Conservation (phyloP, 2,113 vertebrate genomes). For the Rallus limicola region DNA sequence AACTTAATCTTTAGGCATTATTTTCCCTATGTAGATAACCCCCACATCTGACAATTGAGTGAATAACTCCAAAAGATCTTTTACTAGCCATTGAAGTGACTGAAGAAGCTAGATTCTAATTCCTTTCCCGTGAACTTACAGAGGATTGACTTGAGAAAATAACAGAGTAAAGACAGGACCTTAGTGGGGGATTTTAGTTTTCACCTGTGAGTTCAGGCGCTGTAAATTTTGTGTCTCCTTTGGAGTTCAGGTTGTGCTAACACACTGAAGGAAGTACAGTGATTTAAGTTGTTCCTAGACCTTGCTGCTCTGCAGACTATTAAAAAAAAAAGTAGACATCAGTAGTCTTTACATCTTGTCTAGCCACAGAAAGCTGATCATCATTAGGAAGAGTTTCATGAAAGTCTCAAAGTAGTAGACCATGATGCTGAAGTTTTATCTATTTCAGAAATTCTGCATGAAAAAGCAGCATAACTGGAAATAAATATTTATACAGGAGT, state of each 20-base stretch:
- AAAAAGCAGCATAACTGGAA: neutral
- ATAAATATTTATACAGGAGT: neutral
- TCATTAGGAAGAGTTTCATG: neutral
- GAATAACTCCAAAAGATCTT: neutral
- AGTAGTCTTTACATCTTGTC: neutral
- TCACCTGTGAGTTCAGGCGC: neutral
- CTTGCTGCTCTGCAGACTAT: neutral
- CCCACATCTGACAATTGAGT: neutral
- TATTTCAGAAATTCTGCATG: neutral
- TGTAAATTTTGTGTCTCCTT: neutral
- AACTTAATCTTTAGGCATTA: neutral
- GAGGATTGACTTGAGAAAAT: neutral
- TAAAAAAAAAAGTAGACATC: neutral
- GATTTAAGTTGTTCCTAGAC: neutral
- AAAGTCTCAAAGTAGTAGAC: neutral
- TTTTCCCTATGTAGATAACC: neutral
- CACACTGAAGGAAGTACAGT: neutral
- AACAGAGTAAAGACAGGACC: neutral
- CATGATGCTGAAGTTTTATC: neutral
- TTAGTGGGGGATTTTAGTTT: neutral
- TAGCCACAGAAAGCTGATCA: neutral
- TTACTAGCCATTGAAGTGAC: neutral
- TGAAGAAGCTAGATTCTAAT: neutral
- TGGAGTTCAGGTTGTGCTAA: neutral
- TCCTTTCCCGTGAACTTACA: neutral